Percentiles rank a stretch among this genome's conserved stretches.
phyloP scores from a whole-genome alignment of 1,140 invertebrate species.

The Acyrthosiphon pisum region DNA sequence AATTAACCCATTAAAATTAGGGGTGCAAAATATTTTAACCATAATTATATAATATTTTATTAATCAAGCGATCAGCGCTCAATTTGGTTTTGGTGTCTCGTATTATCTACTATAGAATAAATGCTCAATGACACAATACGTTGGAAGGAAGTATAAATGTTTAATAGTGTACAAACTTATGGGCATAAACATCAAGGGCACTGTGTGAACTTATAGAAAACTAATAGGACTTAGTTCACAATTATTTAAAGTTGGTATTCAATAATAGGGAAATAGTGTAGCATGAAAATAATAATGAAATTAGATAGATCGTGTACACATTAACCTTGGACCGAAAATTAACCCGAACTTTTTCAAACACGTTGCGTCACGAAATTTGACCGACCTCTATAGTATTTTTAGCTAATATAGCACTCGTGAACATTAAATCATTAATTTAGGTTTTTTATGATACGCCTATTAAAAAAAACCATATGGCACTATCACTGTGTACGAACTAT shows the following conservation, averaged over 20 bases:
- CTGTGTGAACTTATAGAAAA: background rate
- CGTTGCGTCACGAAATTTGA: background rate
- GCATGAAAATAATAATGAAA: background rate
- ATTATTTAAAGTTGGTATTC: background rate
- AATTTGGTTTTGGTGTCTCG: background rate
- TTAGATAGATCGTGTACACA: conserved; percentile 7
- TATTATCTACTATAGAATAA: background rate
- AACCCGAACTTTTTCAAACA: background rate
- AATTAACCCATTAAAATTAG: too few relatives aligned
- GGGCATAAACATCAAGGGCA: background rate
- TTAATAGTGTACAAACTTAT: background rate
- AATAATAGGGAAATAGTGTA: background rate
- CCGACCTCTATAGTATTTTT: background rate
- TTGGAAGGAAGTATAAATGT: background rate
- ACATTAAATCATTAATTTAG: background rate
- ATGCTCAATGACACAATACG: background rate
- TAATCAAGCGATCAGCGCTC: background rate
- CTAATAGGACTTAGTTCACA: background rate
- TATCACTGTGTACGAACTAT: background rate
- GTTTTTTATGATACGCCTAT: background rate
- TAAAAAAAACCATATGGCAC: background rate
- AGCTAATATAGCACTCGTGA: background rate
- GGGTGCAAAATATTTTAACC: background rate
- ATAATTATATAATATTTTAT: background rate
- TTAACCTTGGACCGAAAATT: conserved; percentile 19